phyloP scores from a whole-genome alignment of 1,140 invertebrate genomes.

The Lethocerus indicus region DNA sequence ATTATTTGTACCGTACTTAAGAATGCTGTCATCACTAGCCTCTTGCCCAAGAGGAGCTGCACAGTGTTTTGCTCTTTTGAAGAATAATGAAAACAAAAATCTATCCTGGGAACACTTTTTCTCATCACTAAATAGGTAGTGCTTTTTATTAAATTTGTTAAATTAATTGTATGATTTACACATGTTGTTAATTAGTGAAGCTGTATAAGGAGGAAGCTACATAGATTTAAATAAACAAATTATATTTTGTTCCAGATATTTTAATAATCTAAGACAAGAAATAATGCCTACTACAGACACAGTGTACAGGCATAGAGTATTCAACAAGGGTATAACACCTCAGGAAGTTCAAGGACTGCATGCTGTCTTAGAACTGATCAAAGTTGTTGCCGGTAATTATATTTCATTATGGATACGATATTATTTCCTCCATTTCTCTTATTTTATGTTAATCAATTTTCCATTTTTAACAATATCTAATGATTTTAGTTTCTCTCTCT shows the following conservation, averaged over 20 bases:
- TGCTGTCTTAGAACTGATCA: conserved; percentile 59
- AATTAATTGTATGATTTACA: background rate
- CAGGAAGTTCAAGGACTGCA: conserved; percentile 76
- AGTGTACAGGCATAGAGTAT: conserved; percentile 38
- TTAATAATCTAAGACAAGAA: conserved; percentile 43
- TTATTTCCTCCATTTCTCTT: background rate
- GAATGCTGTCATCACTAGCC: conserved; percentile 69
- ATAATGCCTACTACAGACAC: conserved; percentile 37
- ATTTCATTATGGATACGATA: background rate
- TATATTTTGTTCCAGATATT: conserved; percentile 24
- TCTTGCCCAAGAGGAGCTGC: conserved; percentile 50
- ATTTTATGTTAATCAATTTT: background rate
- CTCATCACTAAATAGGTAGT: conserved; percentile 57
- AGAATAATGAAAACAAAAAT: conserved; percentile 34
- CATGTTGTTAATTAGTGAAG: background rate
- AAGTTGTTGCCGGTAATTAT: conserved; percentile 42
- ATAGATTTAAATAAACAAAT: conserved; percentile 4
- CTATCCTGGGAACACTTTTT: conserved; percentile 77
- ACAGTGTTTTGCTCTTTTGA: conserved; percentile 74
- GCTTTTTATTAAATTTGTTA: background rate
- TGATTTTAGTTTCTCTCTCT: background rate
- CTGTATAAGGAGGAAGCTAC: background rate
- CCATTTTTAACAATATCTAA: background rate
- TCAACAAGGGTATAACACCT: conserved; percentile 49
- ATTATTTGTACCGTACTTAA: conserved; percentile 72